Evolutionary conservation across 23 tunicate genomes (phyloP).

Genomic region (Oikopleura vanhoeffeni): DNA sequence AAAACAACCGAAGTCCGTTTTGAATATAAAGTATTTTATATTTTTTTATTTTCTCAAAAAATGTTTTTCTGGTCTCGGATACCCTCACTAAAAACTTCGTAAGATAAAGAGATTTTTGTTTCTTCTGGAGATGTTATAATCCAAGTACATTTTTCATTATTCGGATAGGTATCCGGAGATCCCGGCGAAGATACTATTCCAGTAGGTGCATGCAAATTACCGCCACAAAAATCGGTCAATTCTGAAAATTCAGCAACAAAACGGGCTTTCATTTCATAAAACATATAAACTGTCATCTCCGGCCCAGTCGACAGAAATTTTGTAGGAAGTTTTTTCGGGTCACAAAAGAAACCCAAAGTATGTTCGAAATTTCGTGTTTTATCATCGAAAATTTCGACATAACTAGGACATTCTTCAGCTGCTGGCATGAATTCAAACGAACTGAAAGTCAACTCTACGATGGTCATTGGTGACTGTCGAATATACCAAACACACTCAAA

Average conservation of each 20-base stretch:
- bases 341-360: neutral
- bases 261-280: neutral
- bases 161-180: slow-evolving; percentile 27
- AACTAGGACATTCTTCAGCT: neutral
- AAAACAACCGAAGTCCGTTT: too few species aligned
- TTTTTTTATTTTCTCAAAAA: too few species aligned
- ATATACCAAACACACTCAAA: slow-evolving; percentile 93
- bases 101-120: slow-evolving; percentile 12
- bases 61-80: too few species aligned
- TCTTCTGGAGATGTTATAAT: slow-evolving; percentile 19
- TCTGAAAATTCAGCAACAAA: neutral
- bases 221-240: neutral
- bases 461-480: neutral
- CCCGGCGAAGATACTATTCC: neutral
- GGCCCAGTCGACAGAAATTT: neutral
- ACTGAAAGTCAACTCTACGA: neutral
- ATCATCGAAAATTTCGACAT: neutral
- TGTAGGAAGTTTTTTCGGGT: neutral
- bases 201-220: neutral
- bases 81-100: too few species aligned
- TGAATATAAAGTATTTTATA: too few species aligned
- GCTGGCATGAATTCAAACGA: neutral
- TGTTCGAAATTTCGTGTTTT: too few species aligned
- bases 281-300: neutral
- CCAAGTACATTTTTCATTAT: slow-evolving; percentile 79